Conservation (phyloP, 2,888 invertebrate genomes). For the Plagiodera versicolora region DNA sequence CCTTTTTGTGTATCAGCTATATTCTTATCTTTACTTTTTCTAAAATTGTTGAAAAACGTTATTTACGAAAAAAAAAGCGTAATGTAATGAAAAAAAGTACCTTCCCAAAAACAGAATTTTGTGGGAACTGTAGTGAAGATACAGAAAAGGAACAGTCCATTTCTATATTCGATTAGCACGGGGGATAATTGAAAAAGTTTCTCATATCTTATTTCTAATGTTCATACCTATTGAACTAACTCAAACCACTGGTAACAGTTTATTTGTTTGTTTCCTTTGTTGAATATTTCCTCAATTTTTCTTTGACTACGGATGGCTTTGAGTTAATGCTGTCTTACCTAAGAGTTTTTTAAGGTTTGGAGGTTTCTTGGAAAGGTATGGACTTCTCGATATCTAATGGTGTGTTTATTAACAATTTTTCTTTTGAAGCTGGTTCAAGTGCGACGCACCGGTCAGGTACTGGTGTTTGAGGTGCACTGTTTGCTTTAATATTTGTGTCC, state of each 20-base stretch:
- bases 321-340: background rate
- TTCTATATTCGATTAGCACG: background rate
- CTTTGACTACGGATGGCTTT: background rate
- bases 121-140: background rate
- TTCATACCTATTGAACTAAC: background rate
- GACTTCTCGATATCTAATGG: background rate
- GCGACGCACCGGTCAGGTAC: background rate
- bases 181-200: background rate
- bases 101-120: background rate
- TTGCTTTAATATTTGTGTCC: background rate
- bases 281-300: slow-evolving; percentile 7
- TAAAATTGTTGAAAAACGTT: too few species aligned
- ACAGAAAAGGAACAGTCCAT: background rate
- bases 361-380: background rate
- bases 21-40: background rate
- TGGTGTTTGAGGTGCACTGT: background rate
- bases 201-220: background rate
- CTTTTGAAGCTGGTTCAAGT: background rate
- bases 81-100: background rate
- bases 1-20: background rate
- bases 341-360: background rate
- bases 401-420: background rate
- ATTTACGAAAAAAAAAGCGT: too few species aligned
- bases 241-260: background rate
- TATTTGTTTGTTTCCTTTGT: background rate